Percentiles rank a stretch among this genome's conserved stretches.
Evolutionary conservation across 1,140 invertebrate species (phyloP).

Genomic region (Cyclargus thomasi): DNA sequence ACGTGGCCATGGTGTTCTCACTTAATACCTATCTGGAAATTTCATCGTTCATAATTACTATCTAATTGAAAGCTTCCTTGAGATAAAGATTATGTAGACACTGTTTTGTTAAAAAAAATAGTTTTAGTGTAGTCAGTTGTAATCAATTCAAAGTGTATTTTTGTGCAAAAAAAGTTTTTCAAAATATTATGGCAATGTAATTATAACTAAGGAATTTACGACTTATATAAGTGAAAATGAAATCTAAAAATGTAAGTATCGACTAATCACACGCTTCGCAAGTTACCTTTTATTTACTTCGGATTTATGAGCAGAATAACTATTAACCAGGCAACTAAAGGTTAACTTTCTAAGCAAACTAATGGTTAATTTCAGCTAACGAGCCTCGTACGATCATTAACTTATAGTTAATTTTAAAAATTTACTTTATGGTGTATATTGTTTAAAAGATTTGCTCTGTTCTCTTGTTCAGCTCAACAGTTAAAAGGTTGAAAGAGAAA

Average conservation of each 20-base stretch:
- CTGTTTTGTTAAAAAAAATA: too few relatives aligned
- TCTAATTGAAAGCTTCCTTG: not conserved
- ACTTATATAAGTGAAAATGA: too few relatives aligned
- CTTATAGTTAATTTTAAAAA: not conserved
- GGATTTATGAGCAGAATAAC: conserved; percentile 18
- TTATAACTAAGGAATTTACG: too few relatives aligned
- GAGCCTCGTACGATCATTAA: conserved; percentile 17
- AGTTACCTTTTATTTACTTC: conserved; percentile 16
- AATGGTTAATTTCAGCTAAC: conserved; percentile 26
- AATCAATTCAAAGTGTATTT: too few relatives aligned
- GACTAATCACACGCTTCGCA: not conserved
- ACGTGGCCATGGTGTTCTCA: not conserved
- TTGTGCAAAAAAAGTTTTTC: too few relatives aligned
- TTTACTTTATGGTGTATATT: not conserved
- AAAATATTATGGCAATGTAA: too few relatives aligned
- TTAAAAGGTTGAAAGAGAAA: conserved; percentile 9
- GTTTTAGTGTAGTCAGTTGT: too few relatives aligned
- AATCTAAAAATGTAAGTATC: not conserved
- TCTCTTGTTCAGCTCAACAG: not conserved
- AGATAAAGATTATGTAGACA: not conserved
- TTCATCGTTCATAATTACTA: not conserved
- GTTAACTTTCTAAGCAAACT: conserved; percentile 30
- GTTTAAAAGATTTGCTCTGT: not conserved
- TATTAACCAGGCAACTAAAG: conserved; percentile 26
- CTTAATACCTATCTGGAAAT: not conserved